These are phyloP conservation scores for Sorex maritimensis DNA, from an alignment of 2,797 vertebrate species.

Conservation along the genomic window DNA sequence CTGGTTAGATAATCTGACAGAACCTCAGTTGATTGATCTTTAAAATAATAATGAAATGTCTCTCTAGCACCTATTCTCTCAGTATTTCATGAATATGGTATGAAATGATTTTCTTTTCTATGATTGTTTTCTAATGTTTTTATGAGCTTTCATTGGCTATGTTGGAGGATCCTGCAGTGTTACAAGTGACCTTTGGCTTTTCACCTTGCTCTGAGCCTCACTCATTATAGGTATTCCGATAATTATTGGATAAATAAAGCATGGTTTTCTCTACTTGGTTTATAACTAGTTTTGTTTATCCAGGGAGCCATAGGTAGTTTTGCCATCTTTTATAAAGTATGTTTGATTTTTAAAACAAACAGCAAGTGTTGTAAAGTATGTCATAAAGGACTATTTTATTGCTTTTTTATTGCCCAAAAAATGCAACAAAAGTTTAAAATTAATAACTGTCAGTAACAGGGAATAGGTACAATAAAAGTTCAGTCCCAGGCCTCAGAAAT, in stretches of 20 bases:
- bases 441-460: slow-evolving; percentile 76
- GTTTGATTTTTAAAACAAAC: slow-evolving; percentile 71
- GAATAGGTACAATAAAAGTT: slow-evolving; percentile 79
- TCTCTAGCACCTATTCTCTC: neutral
- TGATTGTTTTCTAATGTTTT: neutral
- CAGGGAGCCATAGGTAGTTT: slow-evolving; percentile 62
- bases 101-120: neutral
- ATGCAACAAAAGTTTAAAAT: slow-evolving; percentile 84
- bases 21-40: slow-evolving; percentile 18
- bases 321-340: slow-evolving; percentile 69
- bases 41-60: neutral
- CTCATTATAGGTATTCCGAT: neutral
- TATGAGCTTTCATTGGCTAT: neutral
- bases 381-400: slow-evolving; percentile 79
- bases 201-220: neutral
- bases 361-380: slow-evolving; percentile 58
- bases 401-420: slow-evolving; percentile 80
- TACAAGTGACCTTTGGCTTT: neutral
- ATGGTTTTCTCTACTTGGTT: slow-evolving; percentile 64
- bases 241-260: slow-evolving; percentile 7
- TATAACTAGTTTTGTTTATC: slow-evolving; percentile 66
- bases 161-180: neutral
- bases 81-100: neutral
- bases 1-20: neutral
- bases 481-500: slow-evolving; percentile 60